phyloP scores from a whole-genome alignment of 2,888 invertebrate species.

The Lasioglossum lativentre region DNA sequence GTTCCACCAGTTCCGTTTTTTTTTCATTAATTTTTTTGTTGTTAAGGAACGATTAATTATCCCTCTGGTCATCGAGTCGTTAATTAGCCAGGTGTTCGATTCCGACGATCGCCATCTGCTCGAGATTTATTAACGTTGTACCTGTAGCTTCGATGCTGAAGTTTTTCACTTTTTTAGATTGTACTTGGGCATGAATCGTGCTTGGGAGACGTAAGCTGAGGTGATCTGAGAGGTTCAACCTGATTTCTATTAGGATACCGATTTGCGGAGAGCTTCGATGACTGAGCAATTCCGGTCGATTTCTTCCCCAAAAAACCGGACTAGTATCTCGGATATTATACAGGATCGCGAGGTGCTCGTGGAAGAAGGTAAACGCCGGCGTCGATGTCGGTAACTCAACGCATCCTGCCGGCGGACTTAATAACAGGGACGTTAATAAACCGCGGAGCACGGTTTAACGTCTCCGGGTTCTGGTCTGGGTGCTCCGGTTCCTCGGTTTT shows the following conservation, averaged over 20 bases:
- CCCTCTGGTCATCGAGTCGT: neutral
- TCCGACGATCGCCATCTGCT: neutral
- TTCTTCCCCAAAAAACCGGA: neutral
- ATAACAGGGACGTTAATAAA: constrained; percentile 33
- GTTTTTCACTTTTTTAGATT: neutral
- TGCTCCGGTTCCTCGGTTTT: constrained; percentile 21
- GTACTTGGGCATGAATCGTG: too few species aligned
- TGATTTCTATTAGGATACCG: neutral
- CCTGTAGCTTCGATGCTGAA: neutral
- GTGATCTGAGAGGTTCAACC: too few species aligned
- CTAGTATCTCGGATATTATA: neutral
- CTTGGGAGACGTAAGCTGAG: too few species aligned
- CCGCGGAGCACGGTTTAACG: constrained; percentile 35
- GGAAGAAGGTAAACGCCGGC: neutral
- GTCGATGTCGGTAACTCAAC: constrained; percentile 13
- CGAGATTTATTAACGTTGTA: neutral
- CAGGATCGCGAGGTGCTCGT: neutral
- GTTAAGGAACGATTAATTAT: neutral
- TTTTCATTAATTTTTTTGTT: neutral
- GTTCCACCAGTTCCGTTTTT: neutral
- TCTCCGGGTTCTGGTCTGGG: neutral
- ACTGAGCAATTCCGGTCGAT: neutral
- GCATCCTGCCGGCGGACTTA: neutral
- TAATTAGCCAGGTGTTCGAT: neutral
- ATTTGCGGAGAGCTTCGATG: neutral